Base-by-base conservation (phyloP, 2,888 invertebrate genomes). In the Dermolepida albohirtum region DNA sequence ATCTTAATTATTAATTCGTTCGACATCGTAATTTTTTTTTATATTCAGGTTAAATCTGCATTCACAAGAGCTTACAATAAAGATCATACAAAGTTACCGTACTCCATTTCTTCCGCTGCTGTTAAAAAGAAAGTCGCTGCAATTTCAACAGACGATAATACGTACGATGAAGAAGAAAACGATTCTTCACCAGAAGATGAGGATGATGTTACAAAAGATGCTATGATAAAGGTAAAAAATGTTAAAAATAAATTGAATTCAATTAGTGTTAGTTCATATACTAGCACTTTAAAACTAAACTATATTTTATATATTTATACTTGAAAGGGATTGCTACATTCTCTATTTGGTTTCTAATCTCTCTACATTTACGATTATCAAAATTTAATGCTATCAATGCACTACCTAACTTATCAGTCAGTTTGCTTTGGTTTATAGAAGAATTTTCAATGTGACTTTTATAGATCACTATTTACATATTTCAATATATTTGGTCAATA, bases 1-100 rank as follows among this genome's bases (percentile, higher is more conserved):
- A n/a, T n/a, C n/a, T n/a, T n/a, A 22, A 22, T 22, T 22, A 22
- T 22, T 22, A 22, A 22, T 22, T 2, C 4, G 22, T 5, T n/a
- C 5, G n/a, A 47, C 8, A 41, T 51, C 5, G 2, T 29, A 10
- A 6, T 2, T 55, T 69, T 64, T 71, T 67, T 66, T 49, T 47
- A 66, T 77, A 14, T 29, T 16, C 76, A 94, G 94, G 92, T 95
- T 0, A 98, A 98, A 85, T 90, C 96, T 0, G 95, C 97, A 0
- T 92, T 99, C 81, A 99, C 98, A 0, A 89, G 97, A 47, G 86
- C 92, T 0, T 96, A 95, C 82, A 99, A 98, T 83, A 98, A 98
- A 82, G 90, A 90, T 72, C 87, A 89, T 0, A 86, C 89, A 54
- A 86, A 92, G 65, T 87, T 93, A 64, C 94, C 96, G 0, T 97